A percentile compares a stretch with the other conserved stretches of the same genome.
phyloP scores from a whole-genome alignment of 2,888 invertebrate species.

The Hemithea aestivaria region DNA sequence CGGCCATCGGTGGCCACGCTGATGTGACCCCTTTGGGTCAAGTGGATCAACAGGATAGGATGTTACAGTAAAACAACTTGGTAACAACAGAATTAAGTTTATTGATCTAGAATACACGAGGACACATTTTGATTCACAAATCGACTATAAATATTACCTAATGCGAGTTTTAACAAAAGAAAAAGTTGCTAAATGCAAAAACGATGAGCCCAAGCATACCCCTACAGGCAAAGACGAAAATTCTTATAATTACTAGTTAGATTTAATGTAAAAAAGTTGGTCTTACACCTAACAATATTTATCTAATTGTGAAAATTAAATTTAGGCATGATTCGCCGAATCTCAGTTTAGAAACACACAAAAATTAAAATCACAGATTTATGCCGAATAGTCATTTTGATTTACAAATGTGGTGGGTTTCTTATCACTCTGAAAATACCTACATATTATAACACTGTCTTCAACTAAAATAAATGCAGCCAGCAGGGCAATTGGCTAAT shows the following conservation, averaged over 20 bases:
- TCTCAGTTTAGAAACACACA: constrained; percentile 10
- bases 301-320: too few species aligned
- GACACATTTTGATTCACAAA: background rate
- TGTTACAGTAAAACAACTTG: background rate
- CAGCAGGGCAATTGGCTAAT: too few species aligned
- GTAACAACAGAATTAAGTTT: constrained; percentile 10
- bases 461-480: constrained; percentile 1
- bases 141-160: background rate
- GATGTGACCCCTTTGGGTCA: too few species aligned
- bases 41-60: too few species aligned
- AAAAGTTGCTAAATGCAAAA: constrained; percentile 16
- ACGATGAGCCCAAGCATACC: constrained; percentile 10
- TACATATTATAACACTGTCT: too few species aligned
- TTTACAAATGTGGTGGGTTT: constrained; percentile 27
- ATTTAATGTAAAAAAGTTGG: too few species aligned
- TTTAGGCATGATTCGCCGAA: too few species aligned
- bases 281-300: too few species aligned
- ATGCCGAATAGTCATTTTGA: constrained; percentile 19
- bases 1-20: too few species aligned
- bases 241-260: too few species aligned
- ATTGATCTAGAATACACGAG: constrained; percentile 8
- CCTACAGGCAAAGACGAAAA: background rate
- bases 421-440: constrained; percentile 12
- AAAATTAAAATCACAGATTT: constrained; percentile 32
- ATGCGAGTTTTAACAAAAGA: background rate